phyloP scores from a whole-genome alignment of 2,888 invertebrate genomes.

The Sarcophaga subvicina region DNA sequence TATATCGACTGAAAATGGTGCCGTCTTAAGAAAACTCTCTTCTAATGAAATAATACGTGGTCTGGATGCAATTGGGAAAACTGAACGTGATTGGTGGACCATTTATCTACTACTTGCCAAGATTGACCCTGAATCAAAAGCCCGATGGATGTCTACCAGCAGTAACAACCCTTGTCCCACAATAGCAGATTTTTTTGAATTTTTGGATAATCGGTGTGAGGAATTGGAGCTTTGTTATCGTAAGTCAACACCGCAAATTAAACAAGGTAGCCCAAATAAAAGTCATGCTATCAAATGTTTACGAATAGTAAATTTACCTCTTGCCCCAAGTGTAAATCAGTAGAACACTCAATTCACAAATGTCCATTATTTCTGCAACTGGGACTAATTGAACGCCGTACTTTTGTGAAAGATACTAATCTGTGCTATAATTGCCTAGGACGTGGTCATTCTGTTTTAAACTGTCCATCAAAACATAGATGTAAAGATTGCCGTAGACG shows the following conservation, averaged over 20 bases:
- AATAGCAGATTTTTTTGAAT: conserved; percentile 45
- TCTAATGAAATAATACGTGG: conserved; percentile 64
- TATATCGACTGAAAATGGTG: conserved; percentile 26
- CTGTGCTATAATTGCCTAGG: conserved; percentile 34
- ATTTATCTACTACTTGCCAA: conserved; percentile 51
- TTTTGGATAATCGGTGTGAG: conserved; percentile 40
- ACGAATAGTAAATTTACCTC: neutral
- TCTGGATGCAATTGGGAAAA: conserved; percentile 49
- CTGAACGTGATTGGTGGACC: conserved; percentile 56
- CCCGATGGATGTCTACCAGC: conserved; percentile 53
- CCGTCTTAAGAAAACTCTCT: conserved; percentile 53
- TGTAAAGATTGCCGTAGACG: conserved; percentile 30
- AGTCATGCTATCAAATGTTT: conserved; percentile 7
- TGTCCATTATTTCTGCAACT: conserved; percentile 8
- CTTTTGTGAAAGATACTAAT: conserved; percentile 15
- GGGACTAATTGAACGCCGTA: conserved; percentile 29
- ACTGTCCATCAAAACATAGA: neutral
- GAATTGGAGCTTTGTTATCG: conserved; percentile 42
- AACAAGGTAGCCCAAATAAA: neutral
- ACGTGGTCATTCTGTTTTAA: neutral
- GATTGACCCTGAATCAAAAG: conserved; percentile 52
- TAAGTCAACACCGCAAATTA: neutral
- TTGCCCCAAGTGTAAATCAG: conserved; percentile 30
- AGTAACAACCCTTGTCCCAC: conserved; percentile 26
- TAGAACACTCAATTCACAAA: conserved; percentile 32